Evolutionary conservation across 1,140 invertebrate genomes (phyloP), one percentile per base, ranked within the genome.

Genomic region (Lepidurus packardi): DNA sequence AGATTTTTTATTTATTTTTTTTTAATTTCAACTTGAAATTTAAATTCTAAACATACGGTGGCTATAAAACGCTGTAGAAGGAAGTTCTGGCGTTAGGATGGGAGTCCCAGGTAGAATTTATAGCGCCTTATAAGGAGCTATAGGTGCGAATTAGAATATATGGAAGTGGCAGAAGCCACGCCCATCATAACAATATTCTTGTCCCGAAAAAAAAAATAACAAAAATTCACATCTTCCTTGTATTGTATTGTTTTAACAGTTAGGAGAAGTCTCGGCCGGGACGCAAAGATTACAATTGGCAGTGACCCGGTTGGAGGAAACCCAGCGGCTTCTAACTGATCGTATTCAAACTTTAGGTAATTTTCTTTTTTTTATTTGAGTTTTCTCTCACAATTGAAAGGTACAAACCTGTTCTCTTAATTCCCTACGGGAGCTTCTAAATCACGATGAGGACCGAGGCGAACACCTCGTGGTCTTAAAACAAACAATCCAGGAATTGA

Each of bases 261-360:
- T 78, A 45, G 43, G 73, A 2, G 78, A 78, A 53, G 43, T 78
- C 3, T 75, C 73, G 16, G 73, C 44, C 34, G 53, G 78, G 73
- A 75, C 44, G 16, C 78, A 78, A 74, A 73, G 78, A 10, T 42
- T 78, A 73, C 73, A 78, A 78, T 43, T 78, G 24, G 74, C 78
- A 10, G 43, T 43, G 43, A 78, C 73, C 7, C 65, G 78, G 25
- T 74, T 78, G n/a, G 78, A 78, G 7, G 78, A 78, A 42, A 74
- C 78, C n/a, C 78, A 78, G 73, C 43, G 73, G 75, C 41, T 73
- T 25, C 44, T 78, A 13, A 45, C 43, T 74, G 73, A 74, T 34
- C 78, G 78, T 21, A 34, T 78, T 16, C 73, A 74, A 44, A 74
- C 75, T 34, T 75, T 78, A 73, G 75, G 78, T 78, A 74, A 78